phyloP scores from a whole-genome alignment of 2,797 vertebrate species.

The Denticeps clupeoides region DNA sequence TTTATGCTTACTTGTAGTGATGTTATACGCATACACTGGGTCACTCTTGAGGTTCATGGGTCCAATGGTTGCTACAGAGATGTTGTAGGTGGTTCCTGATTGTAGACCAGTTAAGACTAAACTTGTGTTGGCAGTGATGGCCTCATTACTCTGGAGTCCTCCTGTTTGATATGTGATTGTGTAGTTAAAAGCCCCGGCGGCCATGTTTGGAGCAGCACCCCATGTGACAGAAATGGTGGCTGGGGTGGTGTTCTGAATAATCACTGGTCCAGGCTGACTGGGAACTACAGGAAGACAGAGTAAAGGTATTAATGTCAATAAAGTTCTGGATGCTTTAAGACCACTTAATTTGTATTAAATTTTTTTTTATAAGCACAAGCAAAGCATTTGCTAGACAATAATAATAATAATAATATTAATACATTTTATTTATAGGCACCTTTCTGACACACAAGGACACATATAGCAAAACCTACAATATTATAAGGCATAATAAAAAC shows the following conservation, averaged over 20 bases:
- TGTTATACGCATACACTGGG: background rate
- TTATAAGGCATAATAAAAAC: too few species aligned
- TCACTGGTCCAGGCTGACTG: constrained; percentile 45
- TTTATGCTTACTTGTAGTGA: constrained; percentile 58
- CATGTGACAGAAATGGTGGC: constrained; percentile 36
- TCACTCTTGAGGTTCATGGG: constrained; percentile 32
- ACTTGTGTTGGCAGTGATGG: background rate
- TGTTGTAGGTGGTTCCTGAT: constrained; percentile 48
- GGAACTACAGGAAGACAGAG: constrained; percentile 39
- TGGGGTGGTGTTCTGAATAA: constrained; percentile 22
- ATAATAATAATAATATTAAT: too few species aligned
- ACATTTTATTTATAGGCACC: too few species aligned
- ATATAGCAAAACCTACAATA: too few species aligned
- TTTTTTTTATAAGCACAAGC: constrained; percentile 48
- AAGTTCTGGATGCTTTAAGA: background rate
- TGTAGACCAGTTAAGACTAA: constrained; percentile 24
- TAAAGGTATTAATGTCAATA: background rate
- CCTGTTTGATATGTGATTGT: background rate
- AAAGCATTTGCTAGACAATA: too few species aligned
- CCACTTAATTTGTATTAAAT: too few species aligned
- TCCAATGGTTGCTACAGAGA: constrained; percentile 43
- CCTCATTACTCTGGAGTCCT: background rate
- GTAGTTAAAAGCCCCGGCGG: constrained; percentile 28
- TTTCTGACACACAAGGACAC: too few species aligned
- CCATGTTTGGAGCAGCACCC: constrained; percentile 39